Evolutionary conservation across 1,140 invertebrate genomes (phyloP), one percentile per base, ranked within the genome.

Genomic region (Panulirus ornatus): DNA sequence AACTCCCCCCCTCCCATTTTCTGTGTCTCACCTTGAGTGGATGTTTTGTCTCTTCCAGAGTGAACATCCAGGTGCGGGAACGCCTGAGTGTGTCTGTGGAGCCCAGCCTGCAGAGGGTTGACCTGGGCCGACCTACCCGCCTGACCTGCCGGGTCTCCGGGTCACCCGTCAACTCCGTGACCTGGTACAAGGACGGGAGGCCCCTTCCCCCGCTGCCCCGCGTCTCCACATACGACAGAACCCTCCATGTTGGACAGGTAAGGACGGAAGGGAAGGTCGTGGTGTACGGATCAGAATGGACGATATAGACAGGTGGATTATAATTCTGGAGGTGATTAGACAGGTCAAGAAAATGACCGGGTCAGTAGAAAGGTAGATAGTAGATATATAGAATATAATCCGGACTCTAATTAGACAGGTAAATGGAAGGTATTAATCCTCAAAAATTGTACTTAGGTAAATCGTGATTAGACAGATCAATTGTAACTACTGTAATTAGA

Each of bases 111-210:
- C 75, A 82, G 8, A 38, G 83, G 19, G 84, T 88, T 8, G 90
- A 91, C 44, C 79, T 88, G n/a, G 85, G 85, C 1, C 84, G 73
- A 2, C 84, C 84, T 27, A 73, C 84, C 8, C 51, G 44, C 36
- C 94, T 98, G 36, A 96, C 96, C 85, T 98, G 97, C 94, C 97
- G 97, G 84, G 97, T 98, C 85, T 97, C 97, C 14, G 97, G 97
- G 27, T 97, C 97, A 94, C 97, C 97, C 16, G 96, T 98, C 89
- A 95, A 94, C 27, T 94, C 94, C 8, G 95, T 96, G 6, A 94
- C 94, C 51, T 96, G 96, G 96, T 87, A 82, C 95, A 93, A 47
- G 94, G 94, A 94, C 93, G 94, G 94, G 90, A 63, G 82, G 14
- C 92, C 75, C 38, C 75, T 92, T 8, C 79, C 54, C 6, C 51